phyloP scores from a whole-genome alignment of 2,888 invertebrate genomes.

The Athrips mouffetella region DNA sequence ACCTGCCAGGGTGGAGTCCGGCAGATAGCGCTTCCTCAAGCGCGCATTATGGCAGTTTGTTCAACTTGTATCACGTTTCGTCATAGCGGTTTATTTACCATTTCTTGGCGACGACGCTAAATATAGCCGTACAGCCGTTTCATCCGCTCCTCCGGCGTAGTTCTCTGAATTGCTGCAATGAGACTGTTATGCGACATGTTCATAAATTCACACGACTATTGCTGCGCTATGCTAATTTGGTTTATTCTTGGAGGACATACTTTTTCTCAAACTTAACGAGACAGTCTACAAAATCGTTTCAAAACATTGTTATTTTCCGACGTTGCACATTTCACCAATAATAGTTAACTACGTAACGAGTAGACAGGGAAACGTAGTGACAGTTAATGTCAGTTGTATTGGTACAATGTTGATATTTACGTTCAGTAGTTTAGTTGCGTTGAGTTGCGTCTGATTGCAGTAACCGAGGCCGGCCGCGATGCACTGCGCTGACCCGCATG shows the following conservation, averaged over 20 bases:
- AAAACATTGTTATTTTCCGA: neutral
- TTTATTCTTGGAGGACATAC: neutral
- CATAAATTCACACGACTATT: constrained; percentile 35
- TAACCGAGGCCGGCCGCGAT: constrained; percentile 37
- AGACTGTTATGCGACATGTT: constrained; percentile 32
- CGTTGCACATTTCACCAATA: neutral
- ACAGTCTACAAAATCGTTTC: neutral
- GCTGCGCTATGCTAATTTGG: constrained; percentile 17
- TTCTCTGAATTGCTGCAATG: constrained; percentile 42
- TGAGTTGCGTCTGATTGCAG: constrained; percentile 25
- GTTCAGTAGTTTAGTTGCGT: neutral
- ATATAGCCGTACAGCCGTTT: constrained; percentile 47
- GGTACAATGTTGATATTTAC: constrained; percentile 6
- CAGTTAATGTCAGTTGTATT: constrained; percentile 1
- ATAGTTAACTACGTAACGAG: neutral
- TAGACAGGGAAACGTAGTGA: neutral
- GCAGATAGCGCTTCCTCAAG: constrained; percentile 50
- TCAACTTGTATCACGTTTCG: constrained; percentile 58
- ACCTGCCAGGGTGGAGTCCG: constrained; percentile 32
- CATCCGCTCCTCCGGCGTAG: constrained; percentile 41
- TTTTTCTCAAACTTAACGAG: neutral
- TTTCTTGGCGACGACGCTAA: constrained; percentile 43
- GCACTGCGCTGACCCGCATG: constrained; percentile 52
- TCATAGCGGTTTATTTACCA: constrained; percentile 57
- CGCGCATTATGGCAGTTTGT: constrained; percentile 61